These are phyloP conservation scores for Anarrhichthys ocellatus DNA, from an alignment of 2,113 vertebrate species.

Conservation along the genomic window DNA sequence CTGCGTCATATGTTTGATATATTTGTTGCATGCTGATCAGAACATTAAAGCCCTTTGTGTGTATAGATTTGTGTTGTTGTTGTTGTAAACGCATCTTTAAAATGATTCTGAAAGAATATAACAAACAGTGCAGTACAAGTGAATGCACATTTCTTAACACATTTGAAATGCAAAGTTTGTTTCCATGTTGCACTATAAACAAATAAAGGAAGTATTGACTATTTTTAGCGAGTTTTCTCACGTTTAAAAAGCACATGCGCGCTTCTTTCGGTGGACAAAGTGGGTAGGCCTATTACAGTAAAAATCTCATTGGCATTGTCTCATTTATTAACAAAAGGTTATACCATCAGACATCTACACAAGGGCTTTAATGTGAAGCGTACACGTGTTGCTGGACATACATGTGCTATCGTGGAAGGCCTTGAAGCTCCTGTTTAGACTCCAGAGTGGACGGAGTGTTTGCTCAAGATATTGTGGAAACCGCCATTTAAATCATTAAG, in stretches of 20 bases:
- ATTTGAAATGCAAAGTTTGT: not conserved
- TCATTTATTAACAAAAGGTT: not conserved
- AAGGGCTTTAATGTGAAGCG: too few species aligned
- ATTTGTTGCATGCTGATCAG: not conserved
- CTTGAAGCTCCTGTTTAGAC: too few species aligned
- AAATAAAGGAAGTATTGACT: too few species aligned
- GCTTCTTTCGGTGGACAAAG: not conserved
- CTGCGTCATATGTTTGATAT: too few species aligned
- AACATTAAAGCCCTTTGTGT: not conserved
- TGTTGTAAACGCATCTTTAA: too few species aligned
- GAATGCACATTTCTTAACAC: not conserved
- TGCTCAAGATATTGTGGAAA: not conserved
- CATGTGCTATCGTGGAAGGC: not conserved
- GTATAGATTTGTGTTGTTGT: not conserved
- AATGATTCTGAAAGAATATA: too few species aligned
- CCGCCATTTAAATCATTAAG: not conserved
- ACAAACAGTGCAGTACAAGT: too few species aligned
- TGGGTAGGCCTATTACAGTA: not conserved
- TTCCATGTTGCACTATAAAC: not conserved
- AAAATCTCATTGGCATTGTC: not conserved
- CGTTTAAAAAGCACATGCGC: not conserved
- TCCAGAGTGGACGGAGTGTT: not conserved
- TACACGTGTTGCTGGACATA: too few species aligned
- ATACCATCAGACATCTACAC: not conserved
- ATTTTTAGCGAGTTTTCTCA: too few species aligned